A percentile compares a stretch with the other conserved stretches of the same genome.
Conservation (phyloP, 2,888 invertebrate genomes). For the Tenthredo notha region DNA sequence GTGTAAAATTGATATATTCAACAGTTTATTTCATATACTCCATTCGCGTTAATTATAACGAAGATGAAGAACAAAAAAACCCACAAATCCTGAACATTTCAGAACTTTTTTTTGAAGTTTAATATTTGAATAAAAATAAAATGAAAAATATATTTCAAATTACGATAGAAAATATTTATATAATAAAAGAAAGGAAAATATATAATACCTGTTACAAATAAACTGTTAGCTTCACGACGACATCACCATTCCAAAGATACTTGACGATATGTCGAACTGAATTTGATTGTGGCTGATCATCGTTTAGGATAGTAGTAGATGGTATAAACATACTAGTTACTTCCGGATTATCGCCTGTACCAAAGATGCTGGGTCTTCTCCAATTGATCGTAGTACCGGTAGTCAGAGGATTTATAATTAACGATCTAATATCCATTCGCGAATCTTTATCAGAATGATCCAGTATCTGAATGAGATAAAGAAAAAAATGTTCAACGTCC, state of each 20-base stretch:
- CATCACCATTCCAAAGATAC: conserved; percentile 73
- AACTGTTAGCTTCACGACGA: conserved; percentile 75
- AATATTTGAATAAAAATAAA: neutral
- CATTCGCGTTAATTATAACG: neutral
- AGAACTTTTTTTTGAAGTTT: too few species aligned
- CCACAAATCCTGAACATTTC: too few species aligned
- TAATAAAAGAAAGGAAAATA: too few species aligned
- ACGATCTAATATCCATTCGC: conserved; percentile 70
- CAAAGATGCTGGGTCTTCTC: conserved; percentile 71
- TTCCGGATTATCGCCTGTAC: conserved; percentile 73
- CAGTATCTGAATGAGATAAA: conserved; percentile 63
- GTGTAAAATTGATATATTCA: conserved; percentile 11
- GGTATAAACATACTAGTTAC: conserved; percentile 77
- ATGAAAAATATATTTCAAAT: neutral
- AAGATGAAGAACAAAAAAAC: too few species aligned
- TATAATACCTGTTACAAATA: conserved; percentile 66
- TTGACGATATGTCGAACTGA: conserved; percentile 53
- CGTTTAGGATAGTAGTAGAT: conserved; percentile 68
- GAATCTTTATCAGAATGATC: conserved; percentile 62
- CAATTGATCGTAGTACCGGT: conserved; percentile 75
- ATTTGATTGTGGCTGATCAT: neutral
- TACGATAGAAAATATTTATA: too few species aligned
- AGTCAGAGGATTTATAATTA: conserved; percentile 76
- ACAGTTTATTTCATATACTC: neutral
- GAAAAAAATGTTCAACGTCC: too few species aligned